Evolutionary conservation across 2,113 vertebrate genomes (phyloP), one percentile per base, ranked within the genome.

Genomic region (Neodontobutis hainanensis): DNA sequence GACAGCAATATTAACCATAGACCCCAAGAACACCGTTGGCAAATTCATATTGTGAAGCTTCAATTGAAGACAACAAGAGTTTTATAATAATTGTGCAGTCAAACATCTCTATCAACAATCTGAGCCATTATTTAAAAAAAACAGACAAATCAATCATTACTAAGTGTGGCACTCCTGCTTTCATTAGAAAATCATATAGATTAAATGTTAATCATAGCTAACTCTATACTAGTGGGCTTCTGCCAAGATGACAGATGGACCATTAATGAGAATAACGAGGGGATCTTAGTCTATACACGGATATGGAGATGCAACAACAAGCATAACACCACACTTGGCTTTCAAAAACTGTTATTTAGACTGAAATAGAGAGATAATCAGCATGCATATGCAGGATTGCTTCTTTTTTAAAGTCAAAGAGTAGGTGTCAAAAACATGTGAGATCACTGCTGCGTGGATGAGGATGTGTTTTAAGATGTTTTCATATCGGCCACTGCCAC

Each of bases 181-280:
- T 90, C 80, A 89, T 88, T 80, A 85, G 83, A 79, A 88, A 83
- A 90, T 84, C 84, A 89, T 89, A 87, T 87, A 88, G 87, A 88
- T 90, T 88, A 85, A 88, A 88, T 78, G 85, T 87, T 90, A 88
- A 91, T 91, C 88, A 89, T 78, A 80, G 84, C 79, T 77, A 84
- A 80, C 81, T 78, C 77, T 66, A 80, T 83, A 85, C 79, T 70
- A 79, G 77, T 84, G 81, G 78, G 83, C 50, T 78, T 70, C 73
- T 90, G 92, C 89, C 87, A 91, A 88, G 47, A 80, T 86, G 87
- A 91, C 92, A 92, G 91, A 92, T 92, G 92, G 92, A 90, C 89
- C 88, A 85, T 91, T 92, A 93, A 92, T 92, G 88, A 85, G 83
- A 90, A 89, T 88, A 89, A 88, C 83, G 80, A 86, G 87, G 73